These are phyloP conservation scores for Meloidogyne floridensis DNA, from an alignment of 1,140 invertebrate genomes.

Conservation along the genomic window DNA sequence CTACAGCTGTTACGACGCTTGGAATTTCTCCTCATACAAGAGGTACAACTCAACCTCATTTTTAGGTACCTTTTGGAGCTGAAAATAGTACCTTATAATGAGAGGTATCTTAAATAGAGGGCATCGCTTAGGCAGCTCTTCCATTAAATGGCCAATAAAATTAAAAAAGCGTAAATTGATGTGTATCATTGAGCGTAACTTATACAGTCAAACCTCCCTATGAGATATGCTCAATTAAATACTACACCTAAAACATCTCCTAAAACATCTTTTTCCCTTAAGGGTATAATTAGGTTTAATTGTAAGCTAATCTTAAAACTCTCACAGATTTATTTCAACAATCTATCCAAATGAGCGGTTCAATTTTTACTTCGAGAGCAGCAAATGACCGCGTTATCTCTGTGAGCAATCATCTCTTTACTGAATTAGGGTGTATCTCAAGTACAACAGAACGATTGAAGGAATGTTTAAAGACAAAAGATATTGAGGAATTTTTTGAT, in stretches of 20 bases:
- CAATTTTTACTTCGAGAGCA: constrained; percentile 37
- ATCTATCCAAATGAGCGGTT: constrained; percentile 51
- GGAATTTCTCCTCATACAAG: constrained; percentile 24
- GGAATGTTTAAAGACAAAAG: constrained; percentile 42
- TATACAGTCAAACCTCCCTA: no score
- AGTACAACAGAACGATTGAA: constrained; percentile 32
- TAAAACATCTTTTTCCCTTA: no score
- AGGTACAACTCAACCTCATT: constrained; percentile 6
- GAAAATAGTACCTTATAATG: no score
- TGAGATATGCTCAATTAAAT: no score
- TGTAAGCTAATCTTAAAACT: neutral
- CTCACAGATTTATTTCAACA: constrained; percentile 47
- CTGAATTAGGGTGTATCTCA: constrained; percentile 29
- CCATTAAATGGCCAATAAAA: no score
- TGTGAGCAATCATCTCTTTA: constrained; percentile 39
- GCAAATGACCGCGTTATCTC: constrained; percentile 33
- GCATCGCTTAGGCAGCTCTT: no score
- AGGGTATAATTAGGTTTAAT: no score
- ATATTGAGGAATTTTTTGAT: constrained; percentile 36
- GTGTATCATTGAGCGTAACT: no score
- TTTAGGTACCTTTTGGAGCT: no score
- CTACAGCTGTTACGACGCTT: constrained; percentile 16
- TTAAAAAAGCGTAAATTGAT: no score
- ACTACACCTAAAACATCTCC: no score
- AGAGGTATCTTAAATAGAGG: no score